Percentiles rank a stretch among this genome's conserved stretches.
Conservation (phyloP, 1,140 invertebrate species). For the Papilio polytes region DNA sequence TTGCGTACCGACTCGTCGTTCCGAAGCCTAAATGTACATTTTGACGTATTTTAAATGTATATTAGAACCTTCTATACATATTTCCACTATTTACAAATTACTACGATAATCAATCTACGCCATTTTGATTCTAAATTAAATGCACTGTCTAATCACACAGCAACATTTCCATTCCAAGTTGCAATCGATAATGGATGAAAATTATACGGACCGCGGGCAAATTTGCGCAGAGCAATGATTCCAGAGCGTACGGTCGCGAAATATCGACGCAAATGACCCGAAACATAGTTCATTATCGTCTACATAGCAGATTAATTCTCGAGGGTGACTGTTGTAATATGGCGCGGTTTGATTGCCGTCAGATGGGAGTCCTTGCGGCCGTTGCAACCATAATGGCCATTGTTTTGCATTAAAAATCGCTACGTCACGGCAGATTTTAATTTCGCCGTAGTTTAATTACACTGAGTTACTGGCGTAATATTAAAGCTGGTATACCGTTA, state of each 20-base stretch:
- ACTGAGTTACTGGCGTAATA: background rate
- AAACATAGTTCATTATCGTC: slow-evolving; percentile 65
- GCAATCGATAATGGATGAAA: slow-evolving; percentile 28
- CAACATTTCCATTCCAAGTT: background rate
- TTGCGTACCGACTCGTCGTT: too few relatives aligned
- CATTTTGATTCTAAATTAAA: slow-evolving; percentile 20
- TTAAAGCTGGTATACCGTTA: background rate
- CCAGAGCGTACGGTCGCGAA: slow-evolving; percentile 52
- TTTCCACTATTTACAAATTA: background rate
- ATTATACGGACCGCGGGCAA: slow-evolving; percentile 45
- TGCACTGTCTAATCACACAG: background rate
- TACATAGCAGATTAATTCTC: slow-evolving; percentile 70
- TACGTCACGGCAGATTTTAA: slow-evolving; percentile 37
- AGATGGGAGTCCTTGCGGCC: slow-evolving; percentile 46
- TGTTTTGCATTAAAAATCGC: slow-evolving; percentile 47
- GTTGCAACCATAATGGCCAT: slow-evolving; percentile 39
- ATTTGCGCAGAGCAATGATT: slow-evolving; percentile 61
- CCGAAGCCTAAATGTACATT: too few relatives aligned
- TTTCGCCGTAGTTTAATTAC: slow-evolving; percentile 13
- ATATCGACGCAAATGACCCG: slow-evolving; percentile 68
- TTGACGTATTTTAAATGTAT: too few relatives aligned
- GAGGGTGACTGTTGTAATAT: slow-evolving; percentile 52
- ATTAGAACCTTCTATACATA: too few relatives aligned
- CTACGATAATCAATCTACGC: background rate
- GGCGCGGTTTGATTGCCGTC: slow-evolving; percentile 49